These are phyloP conservation scores for Sympetrum striolatum DNA, from an alignment of 2,888 invertebrate species.

Conservation along the genomic window DNA sequence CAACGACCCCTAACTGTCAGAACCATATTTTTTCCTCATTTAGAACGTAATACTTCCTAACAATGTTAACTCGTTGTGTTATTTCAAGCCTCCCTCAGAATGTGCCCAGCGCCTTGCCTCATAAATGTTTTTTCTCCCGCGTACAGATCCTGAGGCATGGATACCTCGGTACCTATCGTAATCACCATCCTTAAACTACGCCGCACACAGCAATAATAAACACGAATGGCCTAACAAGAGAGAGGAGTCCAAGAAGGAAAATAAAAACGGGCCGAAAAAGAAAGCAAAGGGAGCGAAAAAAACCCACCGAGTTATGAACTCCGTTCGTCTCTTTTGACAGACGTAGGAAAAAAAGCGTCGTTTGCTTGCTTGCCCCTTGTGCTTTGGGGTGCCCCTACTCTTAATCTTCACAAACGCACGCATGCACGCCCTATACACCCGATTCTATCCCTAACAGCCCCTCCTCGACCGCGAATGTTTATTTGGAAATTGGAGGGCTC, in stretches of 20 bases:
- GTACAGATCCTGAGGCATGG: not conserved
- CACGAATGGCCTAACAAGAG: not conserved
- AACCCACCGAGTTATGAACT: not conserved
- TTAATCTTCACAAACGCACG: not conserved
- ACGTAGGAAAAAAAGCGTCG: not conserved
- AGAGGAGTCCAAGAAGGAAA: not conserved
- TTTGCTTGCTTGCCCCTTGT: not conserved
- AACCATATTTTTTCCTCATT: no score
- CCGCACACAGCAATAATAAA: not conserved
- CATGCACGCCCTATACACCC: not conserved
- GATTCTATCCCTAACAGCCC: not conserved
- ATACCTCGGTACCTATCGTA: not conserved
- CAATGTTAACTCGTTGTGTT: no score
- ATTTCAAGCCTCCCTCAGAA: no score
- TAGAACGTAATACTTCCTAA: no score
- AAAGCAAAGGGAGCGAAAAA: not conserved
- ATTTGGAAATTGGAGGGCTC: constrained; percentile 41
- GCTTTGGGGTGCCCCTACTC: not conserved
- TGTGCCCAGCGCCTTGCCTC: no score
- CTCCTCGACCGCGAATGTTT: constrained; percentile 8
- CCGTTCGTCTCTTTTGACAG: not conserved
- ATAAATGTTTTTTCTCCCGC: not conserved
- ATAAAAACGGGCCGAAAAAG: not conserved
- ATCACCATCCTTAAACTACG: not conserved
- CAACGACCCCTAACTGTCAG: no score